Evolutionary conservation across 2,888 invertebrate genomes (phyloP), one percentile per base, ranked within the genome.

Genomic region (Chrysotoxum bicinctum): DNA sequence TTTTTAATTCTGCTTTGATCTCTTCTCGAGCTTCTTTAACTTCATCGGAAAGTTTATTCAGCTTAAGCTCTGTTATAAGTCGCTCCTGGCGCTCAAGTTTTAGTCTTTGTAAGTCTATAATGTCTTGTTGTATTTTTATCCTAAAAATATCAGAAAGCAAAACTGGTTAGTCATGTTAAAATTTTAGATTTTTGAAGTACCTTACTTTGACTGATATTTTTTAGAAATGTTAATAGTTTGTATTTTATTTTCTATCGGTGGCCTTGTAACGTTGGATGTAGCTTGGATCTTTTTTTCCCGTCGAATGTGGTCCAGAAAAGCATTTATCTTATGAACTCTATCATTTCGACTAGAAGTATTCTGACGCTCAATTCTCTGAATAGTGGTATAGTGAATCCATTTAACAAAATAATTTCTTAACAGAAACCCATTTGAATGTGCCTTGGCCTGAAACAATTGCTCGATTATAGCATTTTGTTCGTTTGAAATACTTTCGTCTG

Each of bases 1-100:
- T 92, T 81, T 93, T 93, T 56, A 94, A 93, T 35, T 93, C 93
- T 87, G 93, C 93, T 37, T 93, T 93, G 1, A 95, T 91, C 88
- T 94, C 93, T 74, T 94, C 94, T 66, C 93, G 93, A 81, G 94
- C 93, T 78, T 94, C 93, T 64, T 93, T 93, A 0, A 95, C 93
- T 75, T 95, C 95, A 87, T 95, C 94, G 54, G 94, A 92, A 30
- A 96, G 93, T 90, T 94, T 95, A 76, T 95, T 94, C 68, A 96
- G 92, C 89, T 95, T 95, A 0, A 96, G 91, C 89, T 96, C 94
- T 90, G 95, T 94, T 76, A 96, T 96, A n/a, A 95, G 89, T 88
- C 94, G 93, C 87, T 94, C 94, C 90, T 96, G 96, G 79, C 95
- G 94, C 78, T 95, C 94, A 78, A 96, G 90, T 91, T 96, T 96